Evolutionary conservation across 2,888 invertebrate genomes (phyloP).

Genomic region (Willowsia nigromaculata): DNA sequence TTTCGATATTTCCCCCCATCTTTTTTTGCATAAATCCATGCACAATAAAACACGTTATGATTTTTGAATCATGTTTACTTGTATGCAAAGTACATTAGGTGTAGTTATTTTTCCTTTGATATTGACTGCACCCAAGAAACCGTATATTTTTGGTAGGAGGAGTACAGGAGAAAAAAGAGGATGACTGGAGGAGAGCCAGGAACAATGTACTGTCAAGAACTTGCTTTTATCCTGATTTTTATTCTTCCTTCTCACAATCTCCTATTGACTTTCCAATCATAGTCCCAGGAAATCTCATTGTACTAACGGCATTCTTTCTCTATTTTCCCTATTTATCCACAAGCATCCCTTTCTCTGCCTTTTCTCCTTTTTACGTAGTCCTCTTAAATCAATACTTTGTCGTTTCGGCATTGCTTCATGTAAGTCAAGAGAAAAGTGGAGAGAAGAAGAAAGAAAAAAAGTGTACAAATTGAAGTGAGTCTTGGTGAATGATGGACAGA

Average conservation of each 20-base stretch:
- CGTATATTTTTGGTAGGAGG: background rate
- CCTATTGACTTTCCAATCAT: slow-evolving; percentile 62
- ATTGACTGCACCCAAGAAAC: background rate
- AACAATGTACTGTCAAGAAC: slow-evolving; percentile 47
- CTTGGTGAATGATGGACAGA: slow-evolving; percentile 30
- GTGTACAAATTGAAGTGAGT: background rate
- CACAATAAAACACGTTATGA: background rate
- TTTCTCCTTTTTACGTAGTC: background rate
- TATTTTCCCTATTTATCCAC: background rate
- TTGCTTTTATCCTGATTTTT: slow-evolving; percentile 31
- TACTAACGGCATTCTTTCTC: slow-evolving; percentile 17
- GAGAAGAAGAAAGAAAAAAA: background rate
- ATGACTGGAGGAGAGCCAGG: background rate
- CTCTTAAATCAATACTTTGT: slow-evolving; percentile 37
- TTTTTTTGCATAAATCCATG: too few relatives aligned
- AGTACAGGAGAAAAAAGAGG: background rate
- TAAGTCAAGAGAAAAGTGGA: background rate
- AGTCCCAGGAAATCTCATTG: slow-evolving; percentile 50
- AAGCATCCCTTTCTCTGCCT: background rate
- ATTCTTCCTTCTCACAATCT: background rate
- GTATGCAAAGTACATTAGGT: background rate
- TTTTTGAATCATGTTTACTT: background rate
- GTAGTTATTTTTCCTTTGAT: background rate
- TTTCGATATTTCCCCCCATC: too few relatives aligned
- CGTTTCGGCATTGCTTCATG: background rate